Percentiles rank a stretch among this genome's conserved stretches.
These are phyloP conservation scores for Asteroscopus sphinx DNA, from an alignment of 2,888 invertebrate species.

Conservation along the genomic window DNA sequence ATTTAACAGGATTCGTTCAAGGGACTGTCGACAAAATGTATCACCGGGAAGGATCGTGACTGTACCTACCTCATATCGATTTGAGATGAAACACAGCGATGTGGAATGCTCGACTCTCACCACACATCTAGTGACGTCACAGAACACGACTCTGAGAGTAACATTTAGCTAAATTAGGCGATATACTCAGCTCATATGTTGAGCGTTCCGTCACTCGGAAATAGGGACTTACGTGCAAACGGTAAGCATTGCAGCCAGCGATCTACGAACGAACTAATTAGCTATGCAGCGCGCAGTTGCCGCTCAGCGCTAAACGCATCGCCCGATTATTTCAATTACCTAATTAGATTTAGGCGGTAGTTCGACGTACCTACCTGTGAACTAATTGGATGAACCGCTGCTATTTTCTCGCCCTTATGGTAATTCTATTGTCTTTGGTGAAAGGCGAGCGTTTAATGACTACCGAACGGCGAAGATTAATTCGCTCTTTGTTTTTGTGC, in stretches of 20 bases:
- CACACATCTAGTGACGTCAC: conserved; percentile 12
- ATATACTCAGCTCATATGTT: conserved; percentile 60
- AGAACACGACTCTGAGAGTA: conserved; percentile 35
- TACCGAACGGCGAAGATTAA: conserved; percentile 54
- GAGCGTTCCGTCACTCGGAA: conserved; percentile 64
- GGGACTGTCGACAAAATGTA: no score
- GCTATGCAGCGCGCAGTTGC: conserved; percentile 65
- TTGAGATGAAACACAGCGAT: not conserved
- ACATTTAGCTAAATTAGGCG: conserved; percentile 61
- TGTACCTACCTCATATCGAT: not conserved
- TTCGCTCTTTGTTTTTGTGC: conserved; percentile 51
- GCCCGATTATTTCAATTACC: conserved; percentile 79
- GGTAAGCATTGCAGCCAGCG: conserved; percentile 52
- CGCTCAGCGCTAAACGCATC: conserved; percentile 49
- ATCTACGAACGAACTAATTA: conserved; percentile 68
- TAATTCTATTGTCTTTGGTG: conserved; percentile 61
- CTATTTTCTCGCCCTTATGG: conserved; percentile 62
- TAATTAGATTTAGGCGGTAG: conserved; percentile 74
- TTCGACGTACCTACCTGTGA: conserved; percentile 53
- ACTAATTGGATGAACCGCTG: conserved; percentile 63
- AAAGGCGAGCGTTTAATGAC: conserved; percentile 60
- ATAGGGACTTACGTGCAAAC: conserved; percentile 50
- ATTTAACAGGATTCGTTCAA: no score
- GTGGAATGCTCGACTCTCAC: not conserved
- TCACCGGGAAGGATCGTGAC: no score